Evolutionary conservation across 1,140 invertebrate species (phyloP).

Genomic region (Brachionus calyciflorus): DNA sequence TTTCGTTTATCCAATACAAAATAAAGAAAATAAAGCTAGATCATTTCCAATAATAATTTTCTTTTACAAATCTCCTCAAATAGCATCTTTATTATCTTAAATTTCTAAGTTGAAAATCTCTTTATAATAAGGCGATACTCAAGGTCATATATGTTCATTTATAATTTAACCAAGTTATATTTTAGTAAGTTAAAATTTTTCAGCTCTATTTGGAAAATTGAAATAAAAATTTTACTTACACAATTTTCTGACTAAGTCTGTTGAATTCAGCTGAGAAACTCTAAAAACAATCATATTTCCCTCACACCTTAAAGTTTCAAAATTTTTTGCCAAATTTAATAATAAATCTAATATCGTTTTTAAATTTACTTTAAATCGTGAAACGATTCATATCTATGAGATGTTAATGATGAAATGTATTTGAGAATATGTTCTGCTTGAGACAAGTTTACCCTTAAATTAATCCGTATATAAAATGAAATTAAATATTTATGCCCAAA

Average conservation of each 20-base stretch:
- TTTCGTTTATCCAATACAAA: no score
- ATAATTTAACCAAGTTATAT: not conserved
- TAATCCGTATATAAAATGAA: no score
- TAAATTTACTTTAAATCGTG: slow-evolving; percentile 3
- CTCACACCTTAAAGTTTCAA: not conserved
- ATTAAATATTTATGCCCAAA: no score
- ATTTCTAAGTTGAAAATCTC: no score
- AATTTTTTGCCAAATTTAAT: not conserved
- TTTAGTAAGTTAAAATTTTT: not conserved
- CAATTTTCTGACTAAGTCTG: not conserved
- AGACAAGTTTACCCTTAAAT: not conserved
- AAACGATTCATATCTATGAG: not conserved
- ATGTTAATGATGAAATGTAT: not conserved
- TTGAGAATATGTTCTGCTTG: not conserved
- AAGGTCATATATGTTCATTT: not conserved
- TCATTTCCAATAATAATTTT: no score
- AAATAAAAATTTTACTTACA: not conserved
- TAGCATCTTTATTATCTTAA: no score
- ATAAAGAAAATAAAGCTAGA: no score
- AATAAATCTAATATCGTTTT: not conserved
- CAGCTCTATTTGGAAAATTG: not conserved
- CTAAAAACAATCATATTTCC: slow-evolving; percentile 9
- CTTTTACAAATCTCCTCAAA: no score
- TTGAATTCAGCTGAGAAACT: not conserved
- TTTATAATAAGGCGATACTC: no score